phyloP scores from a whole-genome alignment of 2,113 vertebrate genomes.

The Actenoides lindsayi region DNA sequence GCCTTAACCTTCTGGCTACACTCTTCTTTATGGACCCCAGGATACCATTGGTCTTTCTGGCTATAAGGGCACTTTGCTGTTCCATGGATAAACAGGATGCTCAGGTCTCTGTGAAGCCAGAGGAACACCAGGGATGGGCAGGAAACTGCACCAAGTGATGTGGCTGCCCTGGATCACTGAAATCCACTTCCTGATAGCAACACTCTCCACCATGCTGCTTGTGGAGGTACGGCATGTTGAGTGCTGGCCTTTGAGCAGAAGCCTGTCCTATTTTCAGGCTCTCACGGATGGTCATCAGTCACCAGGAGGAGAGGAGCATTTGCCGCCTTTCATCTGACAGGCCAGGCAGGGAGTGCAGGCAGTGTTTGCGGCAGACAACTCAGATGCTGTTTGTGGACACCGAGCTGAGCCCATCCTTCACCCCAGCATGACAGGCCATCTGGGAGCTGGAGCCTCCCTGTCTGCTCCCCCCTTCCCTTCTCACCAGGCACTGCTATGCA shows the following conservation, averaged over 20 bases:
- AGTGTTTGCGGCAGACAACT: too few species aligned
- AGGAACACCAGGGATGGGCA: too few species aligned
- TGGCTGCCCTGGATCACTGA: not conserved
- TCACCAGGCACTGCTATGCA: not conserved
- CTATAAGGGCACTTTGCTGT: too few species aligned
- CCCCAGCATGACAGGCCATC: accelerated
- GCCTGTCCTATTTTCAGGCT: not conserved
- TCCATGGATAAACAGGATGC: too few species aligned
- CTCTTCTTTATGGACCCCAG: too few species aligned
- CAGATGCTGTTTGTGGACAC: not conserved
- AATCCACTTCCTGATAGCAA: not conserved
- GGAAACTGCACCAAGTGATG: too few species aligned
- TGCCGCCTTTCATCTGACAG: not conserved
- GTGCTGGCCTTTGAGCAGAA: not conserved
- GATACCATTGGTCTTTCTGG: too few species aligned
- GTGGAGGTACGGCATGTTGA: accelerated
- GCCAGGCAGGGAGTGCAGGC: not conserved
- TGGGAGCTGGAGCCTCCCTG: not conserved
- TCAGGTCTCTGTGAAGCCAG: not conserved
- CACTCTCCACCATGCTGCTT: too few species aligned
- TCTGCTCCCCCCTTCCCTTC: not conserved
- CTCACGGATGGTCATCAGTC: not conserved
- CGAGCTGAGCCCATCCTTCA: not conserved
- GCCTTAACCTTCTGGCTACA: too few species aligned
- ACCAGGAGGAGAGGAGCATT: not conserved